A percentile compares a stretch with the other conserved stretches of the same genome.
These are phyloP conservation scores for Eciton burchellii DNA, from an alignment of 1,140 invertebrate species.

Conservation along the genomic window DNA sequence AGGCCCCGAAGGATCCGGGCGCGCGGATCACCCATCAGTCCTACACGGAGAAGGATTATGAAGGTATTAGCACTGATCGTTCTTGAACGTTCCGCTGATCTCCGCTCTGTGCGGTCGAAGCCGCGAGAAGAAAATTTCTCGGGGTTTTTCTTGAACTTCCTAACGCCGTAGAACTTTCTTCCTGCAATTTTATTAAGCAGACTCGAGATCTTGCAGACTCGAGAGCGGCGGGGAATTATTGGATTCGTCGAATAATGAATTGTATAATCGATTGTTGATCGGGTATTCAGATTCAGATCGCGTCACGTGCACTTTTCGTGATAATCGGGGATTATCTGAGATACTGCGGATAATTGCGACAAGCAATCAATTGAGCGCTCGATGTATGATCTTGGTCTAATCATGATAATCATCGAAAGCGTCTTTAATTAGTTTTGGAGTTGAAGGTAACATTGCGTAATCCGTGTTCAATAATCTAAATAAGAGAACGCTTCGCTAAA, in stretches of 20 bases:
- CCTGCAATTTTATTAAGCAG: not conserved
- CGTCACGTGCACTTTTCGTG: not conserved
- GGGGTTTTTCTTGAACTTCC: not conserved
- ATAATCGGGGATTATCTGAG: not conserved
- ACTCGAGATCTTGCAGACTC: no score
- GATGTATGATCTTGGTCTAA: not conserved
- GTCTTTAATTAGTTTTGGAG: no score
- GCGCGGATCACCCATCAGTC: constrained; percentile 91
- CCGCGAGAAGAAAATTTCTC: no score
- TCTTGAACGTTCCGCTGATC: no score
- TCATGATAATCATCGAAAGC: not conserved
- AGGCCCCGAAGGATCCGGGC: constrained; percentile 93
- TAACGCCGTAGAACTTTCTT: not conserved
- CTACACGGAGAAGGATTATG: constrained; percentile 94
- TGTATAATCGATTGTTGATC: not conserved
- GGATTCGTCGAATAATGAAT: not conserved
- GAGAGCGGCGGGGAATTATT: no score
- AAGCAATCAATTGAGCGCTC: no score
- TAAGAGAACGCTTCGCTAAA: not conserved
- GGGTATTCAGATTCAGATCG: not conserved
- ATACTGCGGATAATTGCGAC: not conserved
- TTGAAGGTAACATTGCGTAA: no score
- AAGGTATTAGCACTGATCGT: constrained; percentile 87
- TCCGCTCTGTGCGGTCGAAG: no score
- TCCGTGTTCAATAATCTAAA: not conserved